Conservation (phyloP, 2,888 invertebrate species). For the Chalcosyrphus nemorum region DNA sequence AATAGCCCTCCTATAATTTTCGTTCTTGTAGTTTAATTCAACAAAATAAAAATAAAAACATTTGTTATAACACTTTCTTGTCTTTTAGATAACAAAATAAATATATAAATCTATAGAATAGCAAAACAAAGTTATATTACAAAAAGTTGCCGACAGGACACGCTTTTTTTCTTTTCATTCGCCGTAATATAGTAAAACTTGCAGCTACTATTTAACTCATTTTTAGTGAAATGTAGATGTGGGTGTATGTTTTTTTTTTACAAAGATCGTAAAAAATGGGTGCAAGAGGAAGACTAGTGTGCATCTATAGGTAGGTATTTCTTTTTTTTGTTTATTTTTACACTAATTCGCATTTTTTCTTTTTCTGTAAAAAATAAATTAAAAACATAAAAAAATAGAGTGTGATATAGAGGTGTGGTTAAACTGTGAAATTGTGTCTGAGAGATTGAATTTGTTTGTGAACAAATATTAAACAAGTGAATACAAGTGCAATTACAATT, state of each 20-base stretch:
- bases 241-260: constrained; percentile 16
- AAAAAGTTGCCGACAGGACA: constrained; percentile 70
- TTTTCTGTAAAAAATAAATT: constrained; percentile 68
- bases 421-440: constrained; percentile 9
- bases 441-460: constrained; percentile 17
- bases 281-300: constrained; percentile 44
- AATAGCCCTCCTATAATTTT: neutral
- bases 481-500: constrained; percentile 44
- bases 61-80: constrained; percentile 22
- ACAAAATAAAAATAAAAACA: no score
- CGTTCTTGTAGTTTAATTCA: constrained; percentile 3
- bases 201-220: constrained; percentile 24
- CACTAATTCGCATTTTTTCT: constrained; percentile 69
- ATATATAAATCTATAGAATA: constrained; percentile 7
- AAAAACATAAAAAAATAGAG: constrained; percentile 45
- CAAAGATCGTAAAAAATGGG: constrained; percentile 28
- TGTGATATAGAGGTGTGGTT: constrained; percentile 27
- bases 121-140: constrained; percentile 44
- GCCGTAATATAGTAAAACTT: constrained; percentile 29
- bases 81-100: constrained; percentile 22
- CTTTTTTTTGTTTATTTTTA: constrained; percentile 48
- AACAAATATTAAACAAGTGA: constrained; percentile 26
- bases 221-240: constrained; percentile 13
- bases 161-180: constrained; percentile 26
- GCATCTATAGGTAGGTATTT: no score